Conservation (phyloP, 2,888 invertebrate genomes). For the Apotomis betuletana region DNA sequence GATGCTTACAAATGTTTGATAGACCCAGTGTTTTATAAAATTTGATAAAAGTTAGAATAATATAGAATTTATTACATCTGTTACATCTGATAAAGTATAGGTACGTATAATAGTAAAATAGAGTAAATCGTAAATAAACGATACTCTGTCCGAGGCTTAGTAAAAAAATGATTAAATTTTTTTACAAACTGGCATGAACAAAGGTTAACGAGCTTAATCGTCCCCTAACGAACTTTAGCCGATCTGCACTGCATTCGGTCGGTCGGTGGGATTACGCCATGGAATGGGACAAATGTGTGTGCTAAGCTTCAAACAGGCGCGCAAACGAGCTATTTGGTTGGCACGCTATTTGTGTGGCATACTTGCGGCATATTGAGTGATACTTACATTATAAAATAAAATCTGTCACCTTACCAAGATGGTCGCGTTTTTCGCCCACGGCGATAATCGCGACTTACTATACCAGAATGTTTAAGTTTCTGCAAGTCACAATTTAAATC, state of each 20-base stretch:
- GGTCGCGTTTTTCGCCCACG: too few relatives aligned
- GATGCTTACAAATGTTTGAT: background rate
- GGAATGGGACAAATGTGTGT: background rate
- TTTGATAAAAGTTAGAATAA: background rate
- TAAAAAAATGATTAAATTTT: conserved; percentile 4
- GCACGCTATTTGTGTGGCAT: too few relatives aligned
- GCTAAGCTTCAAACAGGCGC: background rate
- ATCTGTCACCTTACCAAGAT: too few relatives aligned
- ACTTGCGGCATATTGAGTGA: too few relatives aligned
- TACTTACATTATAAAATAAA: too few relatives aligned
- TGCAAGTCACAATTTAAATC: too few relatives aligned
- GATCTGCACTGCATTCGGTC: conserved; percentile 17
- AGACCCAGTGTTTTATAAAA: background rate
- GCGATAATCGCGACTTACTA: too few relatives aligned
- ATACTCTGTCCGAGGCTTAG: background rate
- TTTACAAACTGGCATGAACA: conserved; percentile 22
- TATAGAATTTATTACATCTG: too few relatives aligned
- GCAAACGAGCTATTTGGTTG: background rate
- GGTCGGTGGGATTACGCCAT: conserved; percentile 23
- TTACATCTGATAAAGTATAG: too few relatives aligned
- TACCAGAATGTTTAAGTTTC: too few relatives aligned
- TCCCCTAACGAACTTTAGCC: conserved; percentile 47
- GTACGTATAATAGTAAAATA: too few relatives aligned
- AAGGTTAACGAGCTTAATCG: conserved; percentile 50
- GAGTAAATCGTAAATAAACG: too few relatives aligned